These are phyloP conservation scores for Xestia rhomboidea DNA, from an alignment of 2,888 invertebrate species.

Conservation along the genomic window DNA sequence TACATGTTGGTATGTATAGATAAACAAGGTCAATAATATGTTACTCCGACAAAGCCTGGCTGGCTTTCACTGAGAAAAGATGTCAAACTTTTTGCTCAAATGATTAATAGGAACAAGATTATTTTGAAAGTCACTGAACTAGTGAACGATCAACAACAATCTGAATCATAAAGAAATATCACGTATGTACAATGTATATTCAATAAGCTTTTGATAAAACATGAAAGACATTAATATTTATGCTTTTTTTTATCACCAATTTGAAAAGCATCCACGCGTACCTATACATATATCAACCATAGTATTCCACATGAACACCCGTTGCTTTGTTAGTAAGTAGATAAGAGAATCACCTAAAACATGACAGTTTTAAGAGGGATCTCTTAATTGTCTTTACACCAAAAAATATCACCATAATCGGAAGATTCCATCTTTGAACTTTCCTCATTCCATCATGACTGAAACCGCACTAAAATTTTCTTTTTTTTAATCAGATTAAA, in stretches of 20 bases:
- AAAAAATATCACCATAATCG: neutral
- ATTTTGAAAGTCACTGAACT: constrained; percentile 56
- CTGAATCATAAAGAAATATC: constrained; percentile 1
- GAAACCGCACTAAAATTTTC: neutral
- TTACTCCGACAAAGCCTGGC: constrained; percentile 43
- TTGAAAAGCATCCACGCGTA: neutral
- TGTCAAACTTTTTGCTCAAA: constrained; percentile 56
- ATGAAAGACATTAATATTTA: neutral
- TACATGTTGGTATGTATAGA: constrained; percentile 10
- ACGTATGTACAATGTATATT: neutral
- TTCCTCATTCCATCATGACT: constrained; percentile 12
- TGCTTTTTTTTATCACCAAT: neutral
- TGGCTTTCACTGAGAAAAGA: constrained; percentile 57
- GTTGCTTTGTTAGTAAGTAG: neutral
- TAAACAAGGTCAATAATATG: constrained; percentile 56
- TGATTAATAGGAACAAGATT: constrained; percentile 50
- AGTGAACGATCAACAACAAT: constrained; percentile 16
- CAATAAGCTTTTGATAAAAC: neutral
- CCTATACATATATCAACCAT: neutral
- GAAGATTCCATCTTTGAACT: neutral
- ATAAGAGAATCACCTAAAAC: neutral
- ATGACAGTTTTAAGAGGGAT: neutral
- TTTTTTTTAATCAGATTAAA: constrained; percentile 1
- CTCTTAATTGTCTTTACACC: neutral
- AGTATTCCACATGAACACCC: neutral